phyloP scores from a whole-genome alignment of 2,797 vertebrate genomes.

The Mormyrops boulengeri region DNA sequence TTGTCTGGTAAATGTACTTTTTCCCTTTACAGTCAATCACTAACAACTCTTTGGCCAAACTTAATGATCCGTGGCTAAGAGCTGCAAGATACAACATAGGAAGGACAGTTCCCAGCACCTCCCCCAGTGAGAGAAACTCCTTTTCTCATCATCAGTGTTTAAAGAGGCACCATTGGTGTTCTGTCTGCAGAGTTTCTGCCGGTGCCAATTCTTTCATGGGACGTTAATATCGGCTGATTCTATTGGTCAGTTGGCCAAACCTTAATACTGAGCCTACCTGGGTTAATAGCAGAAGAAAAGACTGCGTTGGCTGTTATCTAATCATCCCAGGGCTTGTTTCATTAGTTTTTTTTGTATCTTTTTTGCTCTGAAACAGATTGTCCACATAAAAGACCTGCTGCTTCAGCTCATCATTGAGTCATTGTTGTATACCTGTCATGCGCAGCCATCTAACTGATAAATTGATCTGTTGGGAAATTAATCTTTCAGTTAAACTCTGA shows the following conservation, averaged over 20 bases:
- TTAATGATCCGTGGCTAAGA: neutral
- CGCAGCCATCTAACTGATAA: neutral
- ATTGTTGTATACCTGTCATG: neutral
- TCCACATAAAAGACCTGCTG: neutral
- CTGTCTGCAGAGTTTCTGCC: neutral
- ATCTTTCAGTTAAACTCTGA: neutral
- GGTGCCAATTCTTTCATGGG: neutral
- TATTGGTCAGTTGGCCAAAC: neutral
- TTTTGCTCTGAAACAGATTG: neutral
- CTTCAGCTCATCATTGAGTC: neutral
- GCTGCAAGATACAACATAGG: neutral
- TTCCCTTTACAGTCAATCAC: neutral
- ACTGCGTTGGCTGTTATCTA: neutral
- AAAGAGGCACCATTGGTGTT: neutral
- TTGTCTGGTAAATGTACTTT: neutral
- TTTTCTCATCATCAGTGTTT: neutral
- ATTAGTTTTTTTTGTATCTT: neutral
- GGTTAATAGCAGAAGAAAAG: neutral
- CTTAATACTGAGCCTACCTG: neutral
- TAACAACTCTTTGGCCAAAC: neutral
- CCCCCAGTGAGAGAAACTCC: neutral
- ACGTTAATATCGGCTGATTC: neutral
- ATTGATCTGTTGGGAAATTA: slow-evolving; percentile 25
- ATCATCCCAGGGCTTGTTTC: neutral
- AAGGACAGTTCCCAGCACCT: neutral